Evolutionary conservation across 1,140 invertebrate genomes (phyloP).

Genomic region (Dendroctonus ponderosae): DNA sequence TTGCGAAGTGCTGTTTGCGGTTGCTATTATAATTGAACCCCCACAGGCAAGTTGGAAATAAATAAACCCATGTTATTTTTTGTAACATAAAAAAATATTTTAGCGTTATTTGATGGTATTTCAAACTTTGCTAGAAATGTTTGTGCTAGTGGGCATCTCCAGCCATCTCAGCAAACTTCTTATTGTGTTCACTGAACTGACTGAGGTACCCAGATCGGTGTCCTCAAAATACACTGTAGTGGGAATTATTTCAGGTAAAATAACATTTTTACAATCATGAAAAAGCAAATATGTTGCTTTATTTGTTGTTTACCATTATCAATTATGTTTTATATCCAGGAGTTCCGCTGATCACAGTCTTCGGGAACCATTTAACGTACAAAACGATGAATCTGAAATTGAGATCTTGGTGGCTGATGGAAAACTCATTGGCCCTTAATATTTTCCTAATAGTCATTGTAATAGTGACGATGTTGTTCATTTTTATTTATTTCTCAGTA

Average conservation of each 20-base stretch:
- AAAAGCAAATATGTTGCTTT: slow-evolving; percentile 2
- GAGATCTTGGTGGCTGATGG: slow-evolving; percentile 60
- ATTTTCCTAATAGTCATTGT: slow-evolving; percentile 57
- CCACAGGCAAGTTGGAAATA: slow-evolving; percentile 31
- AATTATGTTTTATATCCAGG: slow-evolving; percentile 46
- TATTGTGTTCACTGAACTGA: slow-evolving; percentile 59
- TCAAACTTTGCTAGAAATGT: slow-evolving; percentile 54
- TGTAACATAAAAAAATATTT: slow-evolving; percentile 18
- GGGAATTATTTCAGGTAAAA: slow-evolving; percentile 58
- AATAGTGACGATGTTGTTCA: slow-evolving; percentile 56
- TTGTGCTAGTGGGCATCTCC: slow-evolving; percentile 57
- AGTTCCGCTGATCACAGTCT: slow-evolving; percentile 57
- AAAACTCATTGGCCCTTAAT: slow-evolving; percentile 57
- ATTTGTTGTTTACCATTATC: slow-evolving; percentile 13
- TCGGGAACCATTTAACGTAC: slow-evolving; percentile 58
- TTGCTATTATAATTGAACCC: slow-evolving; percentile 33
- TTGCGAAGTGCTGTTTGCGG: slow-evolving; percentile 33
- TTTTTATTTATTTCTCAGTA: slow-evolving; percentile 56
- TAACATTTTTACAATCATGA: no score
- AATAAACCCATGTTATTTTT: background rate
- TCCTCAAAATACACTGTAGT: slow-evolving; percentile 58
- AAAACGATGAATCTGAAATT: slow-evolving; percentile 55
- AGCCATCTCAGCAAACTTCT: slow-evolving; percentile 59
- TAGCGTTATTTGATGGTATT: slow-evolving; percentile 39
- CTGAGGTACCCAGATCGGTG: slow-evolving; percentile 52